phyloP scores from a whole-genome alignment of 2,113 vertebrate genomes.

The Bambusicola thoracicus region DNA sequence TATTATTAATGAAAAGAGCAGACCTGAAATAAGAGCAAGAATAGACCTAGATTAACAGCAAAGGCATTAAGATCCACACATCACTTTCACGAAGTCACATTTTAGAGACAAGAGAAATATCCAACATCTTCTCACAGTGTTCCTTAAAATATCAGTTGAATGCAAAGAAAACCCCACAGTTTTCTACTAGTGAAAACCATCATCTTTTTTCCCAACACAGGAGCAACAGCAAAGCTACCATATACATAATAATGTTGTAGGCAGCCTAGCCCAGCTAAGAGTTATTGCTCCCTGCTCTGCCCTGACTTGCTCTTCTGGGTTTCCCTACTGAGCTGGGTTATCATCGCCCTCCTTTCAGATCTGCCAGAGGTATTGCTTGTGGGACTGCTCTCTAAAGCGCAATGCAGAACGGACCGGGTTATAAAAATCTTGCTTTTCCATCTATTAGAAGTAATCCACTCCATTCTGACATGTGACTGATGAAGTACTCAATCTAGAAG shows the following conservation, averaged over 20 bases:
- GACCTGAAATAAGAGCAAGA: background rate
- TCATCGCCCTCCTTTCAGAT: background rate
- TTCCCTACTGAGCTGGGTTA: background rate
- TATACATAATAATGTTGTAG: background rate
- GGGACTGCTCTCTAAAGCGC: background rate
- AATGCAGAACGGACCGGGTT: background rate
- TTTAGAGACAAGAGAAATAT: background rate
- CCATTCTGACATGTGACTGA: background rate
- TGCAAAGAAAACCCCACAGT: background rate
- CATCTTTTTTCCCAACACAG: background rate
- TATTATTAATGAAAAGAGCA: slow-evolving; percentile 3
- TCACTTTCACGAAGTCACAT: background rate
- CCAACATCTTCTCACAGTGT: background rate
- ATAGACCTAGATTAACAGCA: background rate
- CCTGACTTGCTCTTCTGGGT: background rate
- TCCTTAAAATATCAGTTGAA: background rate
- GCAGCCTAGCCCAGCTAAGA: background rate
- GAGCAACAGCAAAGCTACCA: background rate
- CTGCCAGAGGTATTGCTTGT: background rate
- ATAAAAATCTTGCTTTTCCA: background rate
- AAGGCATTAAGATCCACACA: background rate
- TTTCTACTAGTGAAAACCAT: background rate
- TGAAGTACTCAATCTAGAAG: background rate
- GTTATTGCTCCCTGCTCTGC: background rate
- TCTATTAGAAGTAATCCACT: background rate